These are phyloP conservation scores for Archilochus colubris DNA, from an alignment of 2,113 vertebrate genomes.

Conservation along the genomic window DNA sequence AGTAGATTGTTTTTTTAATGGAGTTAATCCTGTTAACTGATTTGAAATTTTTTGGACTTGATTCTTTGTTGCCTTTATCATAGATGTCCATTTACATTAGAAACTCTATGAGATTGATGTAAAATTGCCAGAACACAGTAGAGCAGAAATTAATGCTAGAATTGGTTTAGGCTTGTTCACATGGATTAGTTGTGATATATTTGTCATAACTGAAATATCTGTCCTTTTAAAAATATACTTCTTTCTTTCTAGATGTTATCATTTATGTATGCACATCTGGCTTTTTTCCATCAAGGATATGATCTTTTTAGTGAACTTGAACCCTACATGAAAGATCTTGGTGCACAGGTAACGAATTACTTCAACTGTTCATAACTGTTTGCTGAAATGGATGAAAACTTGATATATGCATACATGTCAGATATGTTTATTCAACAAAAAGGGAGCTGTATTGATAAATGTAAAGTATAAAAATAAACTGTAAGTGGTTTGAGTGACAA, in stretches of 20 bases:
- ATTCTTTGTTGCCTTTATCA: neutral
- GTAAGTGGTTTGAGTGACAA: neutral
- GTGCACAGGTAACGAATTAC: slow-evolving; percentile 85
- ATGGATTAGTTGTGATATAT: neutral
- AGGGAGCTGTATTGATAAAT: neutral
- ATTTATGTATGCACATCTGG: slow-evolving; percentile 97
- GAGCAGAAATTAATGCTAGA: neutral
- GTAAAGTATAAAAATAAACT: neutral
- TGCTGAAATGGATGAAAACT: neutral
- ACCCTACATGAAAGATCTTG: slow-evolving; percentile 95
- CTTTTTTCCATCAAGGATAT: slow-evolving; percentile 98
- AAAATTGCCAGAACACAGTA: neutral
- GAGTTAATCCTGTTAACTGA: neutral
- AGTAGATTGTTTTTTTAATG: neutral
- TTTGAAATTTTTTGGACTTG: neutral
- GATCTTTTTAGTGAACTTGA: slow-evolving; percentile 95
- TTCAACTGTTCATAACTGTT: neutral
- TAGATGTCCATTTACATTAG: neutral
- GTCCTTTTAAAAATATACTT: neutral
- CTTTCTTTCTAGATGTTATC: slow-evolving; percentile 89
- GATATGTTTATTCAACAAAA: neutral
- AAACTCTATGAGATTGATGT: neutral
- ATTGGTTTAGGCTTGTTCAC: neutral
- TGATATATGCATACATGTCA: accelerated
- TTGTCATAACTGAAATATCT: neutral